Evolutionary conservation across 2,797 vertebrate genomes (phyloP).

Genomic region (Forpus xanthops): DNA sequence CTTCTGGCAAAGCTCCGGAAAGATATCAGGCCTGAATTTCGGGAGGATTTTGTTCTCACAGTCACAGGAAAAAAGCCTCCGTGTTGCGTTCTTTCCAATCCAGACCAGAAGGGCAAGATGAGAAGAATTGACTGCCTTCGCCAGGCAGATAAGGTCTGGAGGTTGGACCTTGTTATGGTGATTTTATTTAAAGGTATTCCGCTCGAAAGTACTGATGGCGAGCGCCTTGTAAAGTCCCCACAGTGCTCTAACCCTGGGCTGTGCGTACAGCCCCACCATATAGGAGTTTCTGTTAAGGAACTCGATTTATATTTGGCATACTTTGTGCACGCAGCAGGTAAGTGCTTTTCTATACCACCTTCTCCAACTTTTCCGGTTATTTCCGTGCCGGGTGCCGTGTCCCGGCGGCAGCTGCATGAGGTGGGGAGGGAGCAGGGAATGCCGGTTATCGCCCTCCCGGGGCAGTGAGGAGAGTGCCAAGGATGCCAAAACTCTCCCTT

Average conservation of each 20-base stretch:
- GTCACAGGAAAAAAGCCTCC: conserved; percentile 97
- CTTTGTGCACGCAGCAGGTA: conserved; percentile 96
- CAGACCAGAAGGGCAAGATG: conserved; percentile 99
- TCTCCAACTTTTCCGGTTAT: conserved; percentile 39
- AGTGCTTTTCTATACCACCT: conserved; percentile 74
- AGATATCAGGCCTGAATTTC: conserved; percentile 98
- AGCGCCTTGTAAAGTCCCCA: conserved; percentile 96
- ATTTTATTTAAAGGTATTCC: conserved; percentile 99
- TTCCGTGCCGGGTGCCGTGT: neutral
- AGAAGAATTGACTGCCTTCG: conserved; percentile 97
- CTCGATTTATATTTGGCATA: conserved; percentile 99
- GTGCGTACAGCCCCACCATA: conserved; percentile 98
- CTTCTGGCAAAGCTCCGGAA: conserved; percentile 97
- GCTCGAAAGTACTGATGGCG: conserved; percentile 98
- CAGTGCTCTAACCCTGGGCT: conserved; percentile 96
- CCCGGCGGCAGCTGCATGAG: neutral
- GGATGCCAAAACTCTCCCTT: neutral
- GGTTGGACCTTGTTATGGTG: conserved; percentile 99
- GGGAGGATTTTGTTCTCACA: conserved; percentile 98
- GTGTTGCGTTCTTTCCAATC: conserved; percentile 98
- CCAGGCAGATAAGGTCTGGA: conserved; percentile 99
- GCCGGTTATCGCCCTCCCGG: neutral
- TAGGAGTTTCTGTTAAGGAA: conserved; percentile 99
- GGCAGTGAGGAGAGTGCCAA: neutral
- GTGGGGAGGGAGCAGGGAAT: neutral